Conservation (phyloP, 2,113 vertebrate genomes). For the Agelaius tricolor region DNA sequence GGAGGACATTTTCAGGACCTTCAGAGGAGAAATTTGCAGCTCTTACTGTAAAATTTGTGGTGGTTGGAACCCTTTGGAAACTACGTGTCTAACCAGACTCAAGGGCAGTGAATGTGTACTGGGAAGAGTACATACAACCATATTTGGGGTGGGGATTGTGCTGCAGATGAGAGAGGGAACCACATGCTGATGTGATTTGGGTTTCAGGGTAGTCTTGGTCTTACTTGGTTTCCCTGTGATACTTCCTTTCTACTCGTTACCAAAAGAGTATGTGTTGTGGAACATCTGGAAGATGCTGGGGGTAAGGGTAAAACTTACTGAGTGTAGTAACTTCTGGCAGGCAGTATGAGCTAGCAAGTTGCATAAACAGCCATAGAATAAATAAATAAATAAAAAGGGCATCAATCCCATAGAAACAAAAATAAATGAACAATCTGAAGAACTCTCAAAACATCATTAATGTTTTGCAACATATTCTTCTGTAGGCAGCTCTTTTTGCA, state of each 20-base stretch:
- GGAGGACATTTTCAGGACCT: not conserved
- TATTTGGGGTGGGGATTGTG: not conserved
- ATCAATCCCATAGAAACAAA: not conserved
- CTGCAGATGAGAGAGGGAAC: not conserved
- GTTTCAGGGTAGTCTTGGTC: not conserved
- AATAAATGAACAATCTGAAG: not conserved
- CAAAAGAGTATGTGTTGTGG: not conserved
- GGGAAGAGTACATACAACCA: not conserved
- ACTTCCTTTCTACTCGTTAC: not conserved
- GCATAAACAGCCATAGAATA: not conserved
- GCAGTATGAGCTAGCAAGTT: not conserved
- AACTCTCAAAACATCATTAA: not conserved
- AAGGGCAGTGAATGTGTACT: not conserved
- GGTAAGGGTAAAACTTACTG: not conserved
- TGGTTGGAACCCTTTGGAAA: not conserved
- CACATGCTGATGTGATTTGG: not conserved
- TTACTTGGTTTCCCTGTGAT: not conserved
- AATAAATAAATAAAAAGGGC: not conserved
- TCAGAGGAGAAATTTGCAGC: not conserved
- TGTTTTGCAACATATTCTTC: not conserved
- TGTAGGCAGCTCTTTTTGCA: slow-evolving; percentile 93
- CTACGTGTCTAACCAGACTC: not conserved
- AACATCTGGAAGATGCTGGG: not conserved
- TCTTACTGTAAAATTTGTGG: not conserved
- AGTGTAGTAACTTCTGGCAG: not conserved